These are phyloP conservation scores for Catostomus latipinnis DNA, from an alignment of 2,797 vertebrate species.

Conservation along the genomic window DNA sequence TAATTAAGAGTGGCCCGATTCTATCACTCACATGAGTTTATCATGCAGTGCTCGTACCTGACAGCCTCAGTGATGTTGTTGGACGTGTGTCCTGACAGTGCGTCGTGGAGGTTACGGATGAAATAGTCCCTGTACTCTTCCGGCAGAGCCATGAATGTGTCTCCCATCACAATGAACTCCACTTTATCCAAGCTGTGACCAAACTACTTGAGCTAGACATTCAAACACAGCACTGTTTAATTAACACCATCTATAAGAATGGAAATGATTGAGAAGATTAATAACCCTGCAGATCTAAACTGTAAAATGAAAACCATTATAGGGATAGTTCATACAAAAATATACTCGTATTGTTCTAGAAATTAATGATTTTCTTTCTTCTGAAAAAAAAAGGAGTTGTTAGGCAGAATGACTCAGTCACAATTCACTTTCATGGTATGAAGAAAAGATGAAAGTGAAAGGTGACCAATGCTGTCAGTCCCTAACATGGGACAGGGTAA, in stretches of 20 bases:
- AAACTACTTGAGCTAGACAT: constrained; percentile 89
- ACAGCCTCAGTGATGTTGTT: constrained; percentile 90
- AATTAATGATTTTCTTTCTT: no score
- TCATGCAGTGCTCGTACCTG: constrained; percentile 74
- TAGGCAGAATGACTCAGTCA: no score
- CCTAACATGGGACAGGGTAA: no score
- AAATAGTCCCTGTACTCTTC: constrained; percentile 97
- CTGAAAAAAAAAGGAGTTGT: no score
- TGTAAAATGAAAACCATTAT: no score
- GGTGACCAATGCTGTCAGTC: no score
- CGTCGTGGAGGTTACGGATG: constrained; percentile 94
- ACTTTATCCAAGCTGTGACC: constrained; percentile 98
- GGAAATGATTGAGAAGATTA: no score
- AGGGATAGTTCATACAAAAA: no score
- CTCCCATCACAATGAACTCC: constrained; percentile 98
- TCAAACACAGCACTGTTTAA: background rate
- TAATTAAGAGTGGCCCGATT: constrained; percentile 38
- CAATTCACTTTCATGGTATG: no score
- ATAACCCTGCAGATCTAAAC: no score
- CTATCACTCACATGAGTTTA: constrained; percentile 34
- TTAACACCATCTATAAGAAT: constrained; percentile 23
- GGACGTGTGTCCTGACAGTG: constrained; percentile 94
- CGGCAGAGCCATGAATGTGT: constrained; percentile 93
- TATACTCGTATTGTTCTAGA: no score
- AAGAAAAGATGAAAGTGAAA: no score